phyloP scores from a whole-genome alignment of 2,113 vertebrate genomes.

The Campylomormyrus tamandua region DNA sequence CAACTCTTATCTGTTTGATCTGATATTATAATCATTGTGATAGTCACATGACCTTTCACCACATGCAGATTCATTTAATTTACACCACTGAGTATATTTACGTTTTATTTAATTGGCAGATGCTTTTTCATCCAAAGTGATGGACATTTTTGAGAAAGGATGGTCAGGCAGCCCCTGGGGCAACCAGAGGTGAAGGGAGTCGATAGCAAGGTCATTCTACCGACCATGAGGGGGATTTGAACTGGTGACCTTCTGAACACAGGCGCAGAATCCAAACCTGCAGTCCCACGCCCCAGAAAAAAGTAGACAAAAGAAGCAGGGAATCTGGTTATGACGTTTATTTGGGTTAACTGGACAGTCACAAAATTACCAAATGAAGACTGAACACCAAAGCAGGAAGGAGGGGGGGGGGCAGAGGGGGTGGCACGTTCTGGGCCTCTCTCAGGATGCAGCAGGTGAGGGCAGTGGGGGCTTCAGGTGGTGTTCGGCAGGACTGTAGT shows the following conservation, averaged over 20 bases:
- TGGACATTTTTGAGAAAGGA: neutral
- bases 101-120: neutral
- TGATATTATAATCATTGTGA: too few relatives aligned
- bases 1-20: too few relatives aligned
- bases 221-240: neutral
- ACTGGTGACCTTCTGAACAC: neutral
- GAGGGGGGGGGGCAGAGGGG: constrained; percentile 1
- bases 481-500: constrained; percentile 3
- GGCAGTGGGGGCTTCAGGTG: constrained; percentile 6
- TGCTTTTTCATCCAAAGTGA: neutral
- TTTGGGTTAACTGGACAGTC: constrained; percentile 69
- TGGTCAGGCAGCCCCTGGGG: neutral
- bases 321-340: constrained; percentile 43
- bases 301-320: constrained; percentile 21
- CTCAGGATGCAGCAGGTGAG: constrained; percentile 28
- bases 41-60: too few relatives aligned
- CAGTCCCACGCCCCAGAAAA: neutral
- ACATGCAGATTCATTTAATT: too few relatives aligned
- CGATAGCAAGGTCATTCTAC: neutral
- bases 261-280: neutral
- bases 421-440: constrained; percentile 38
- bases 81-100: neutral
- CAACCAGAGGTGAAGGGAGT: neutral
- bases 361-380: constrained; percentile 77
- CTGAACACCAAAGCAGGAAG: constrained; percentile 66